Evolutionary conservation across 2,113 vertebrate genomes (phyloP), one percentile per base, ranked within the genome.

Genomic region (Myiozetetes cayanensis): DNA sequence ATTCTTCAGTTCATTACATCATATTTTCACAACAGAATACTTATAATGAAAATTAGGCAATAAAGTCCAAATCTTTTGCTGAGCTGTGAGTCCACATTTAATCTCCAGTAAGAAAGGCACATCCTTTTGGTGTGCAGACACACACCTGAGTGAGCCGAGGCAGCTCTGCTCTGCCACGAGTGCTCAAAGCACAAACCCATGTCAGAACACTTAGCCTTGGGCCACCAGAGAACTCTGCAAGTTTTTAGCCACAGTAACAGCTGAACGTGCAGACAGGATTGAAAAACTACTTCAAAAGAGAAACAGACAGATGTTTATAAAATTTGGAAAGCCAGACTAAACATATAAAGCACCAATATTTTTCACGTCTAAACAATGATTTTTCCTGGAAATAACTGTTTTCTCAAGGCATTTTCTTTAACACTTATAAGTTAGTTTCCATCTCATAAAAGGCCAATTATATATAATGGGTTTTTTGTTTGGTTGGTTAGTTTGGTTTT

Each of bases 241-340:
- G 46, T 52, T 35, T 59, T 71, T 14, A 65, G 72, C 44, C 65
- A 73, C 58, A 72, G 30, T 21, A 85, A 85, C 21, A 89, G 61
- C 50, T 33, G 25, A 86, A 72, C 3, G 25, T 2, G 3, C 31
- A 68, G n/a, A 63, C 12, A 76, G 68, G 59, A 76, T 44, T 82
- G 35, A 8, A 65, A 72, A 70, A 35, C 8, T 72, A 44, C 46
- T 90, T 82, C 53, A 79, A 53, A 67, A 49, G 12, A 46, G 56
- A 89, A 88, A 33, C 0, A 35, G 25, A 73, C 75, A 71, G 8
- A 83, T 63, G 84, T 86, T 95, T 80, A 92, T 30, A 78, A 81
- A 81, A 75, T 81, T 28, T 53, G 49, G 30, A 68, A 91, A 49
- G 10, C 10, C 55, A 95, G 84, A 78, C 87, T 93, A 96, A 96